Evolutionary conservation across 1,140 invertebrate genomes (phyloP).

Genomic region (Linepithema humile): DNA sequence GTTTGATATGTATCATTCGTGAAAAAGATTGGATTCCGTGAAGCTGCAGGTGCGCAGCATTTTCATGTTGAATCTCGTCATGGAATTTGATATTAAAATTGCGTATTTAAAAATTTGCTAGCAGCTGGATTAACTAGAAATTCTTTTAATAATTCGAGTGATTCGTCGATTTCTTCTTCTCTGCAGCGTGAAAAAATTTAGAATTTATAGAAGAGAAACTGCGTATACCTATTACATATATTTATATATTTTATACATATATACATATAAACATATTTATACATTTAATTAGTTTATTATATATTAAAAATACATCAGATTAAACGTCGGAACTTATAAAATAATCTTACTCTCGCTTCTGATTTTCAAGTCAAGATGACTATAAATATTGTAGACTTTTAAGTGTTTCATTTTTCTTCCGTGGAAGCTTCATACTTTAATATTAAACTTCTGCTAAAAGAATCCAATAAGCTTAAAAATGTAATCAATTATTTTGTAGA

Average conservation of each 20-base stretch:
- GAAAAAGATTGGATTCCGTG: background rate
- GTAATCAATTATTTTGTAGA: background rate
- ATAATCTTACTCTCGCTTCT: background rate
- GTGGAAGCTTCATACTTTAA: background rate
- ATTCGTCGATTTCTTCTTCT: too few species aligned
- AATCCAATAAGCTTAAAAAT: background rate
- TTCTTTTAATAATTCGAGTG: too few species aligned
- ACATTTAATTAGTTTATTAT: background rate
- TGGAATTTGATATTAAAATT: background rate
- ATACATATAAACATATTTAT: too few species aligned
- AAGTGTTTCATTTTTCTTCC: background rate
- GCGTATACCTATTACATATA: too few species aligned
- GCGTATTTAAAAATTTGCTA: background rate
- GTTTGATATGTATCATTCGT: conserved; percentile 8
- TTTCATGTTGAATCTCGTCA: background rate
- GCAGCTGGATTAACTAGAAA: too few species aligned
- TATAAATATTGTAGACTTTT: background rate
- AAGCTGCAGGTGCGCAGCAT: conserved; percentile 29
- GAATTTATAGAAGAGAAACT: too few species aligned
- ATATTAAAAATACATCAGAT: background rate
- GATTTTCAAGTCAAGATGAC: background rate
- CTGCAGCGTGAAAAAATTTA: too few species aligned
- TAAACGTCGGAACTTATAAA: background rate
- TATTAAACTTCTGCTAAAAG: background rate
- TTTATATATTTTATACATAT: too few species aligned